Percentiles rank a stretch among this genome's conserved stretches.
These are phyloP conservation scores for Luffia ferchaultella DNA, from an alignment of 2,888 invertebrate species.

Conservation along the genomic window DNA sequence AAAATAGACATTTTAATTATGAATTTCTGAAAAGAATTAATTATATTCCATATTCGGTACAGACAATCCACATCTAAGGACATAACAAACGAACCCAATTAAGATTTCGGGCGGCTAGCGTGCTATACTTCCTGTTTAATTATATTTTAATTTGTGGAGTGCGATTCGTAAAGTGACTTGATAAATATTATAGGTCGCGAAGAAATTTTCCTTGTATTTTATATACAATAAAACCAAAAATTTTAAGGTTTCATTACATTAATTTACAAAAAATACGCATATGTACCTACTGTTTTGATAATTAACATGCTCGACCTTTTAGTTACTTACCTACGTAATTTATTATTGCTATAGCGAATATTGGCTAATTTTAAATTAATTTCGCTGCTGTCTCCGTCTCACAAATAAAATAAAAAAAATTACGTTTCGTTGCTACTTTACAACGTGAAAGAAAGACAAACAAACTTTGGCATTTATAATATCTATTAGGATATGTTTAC, in stretches of 20 bases:
- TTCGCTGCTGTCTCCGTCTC: too few relatives aligned
- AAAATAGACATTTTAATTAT: not conserved
- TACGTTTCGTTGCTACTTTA: too few relatives aligned
- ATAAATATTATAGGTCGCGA: not conserved
- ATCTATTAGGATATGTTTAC: too few relatives aligned
- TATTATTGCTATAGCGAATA: too few relatives aligned
- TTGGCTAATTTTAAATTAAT: too few relatives aligned
- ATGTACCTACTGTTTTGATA: too few relatives aligned
- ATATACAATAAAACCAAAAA: not conserved
- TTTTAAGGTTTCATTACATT: not conserved
- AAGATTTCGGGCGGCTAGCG: not conserved
- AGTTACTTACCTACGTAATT: too few relatives aligned
- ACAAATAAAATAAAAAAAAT: too few relatives aligned
- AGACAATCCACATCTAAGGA: not conserved
- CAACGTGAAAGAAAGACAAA: too few relatives aligned
- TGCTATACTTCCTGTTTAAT: not conserved
- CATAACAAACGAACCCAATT: not conserved
- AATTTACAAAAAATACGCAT: not conserved
- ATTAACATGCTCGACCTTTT: too few relatives aligned
- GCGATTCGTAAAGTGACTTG: not conserved
- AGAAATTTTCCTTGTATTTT: not conserved
- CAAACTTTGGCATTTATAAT: too few relatives aligned
- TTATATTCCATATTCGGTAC: not conserved
- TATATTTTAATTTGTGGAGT: not conserved
- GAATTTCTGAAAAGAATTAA: not conserved